Evolutionary conservation across 2,797 vertebrate species (phyloP), one percentile per base, ranked within the genome.

Genomic region (Pipistrellus nathusii): DNA sequence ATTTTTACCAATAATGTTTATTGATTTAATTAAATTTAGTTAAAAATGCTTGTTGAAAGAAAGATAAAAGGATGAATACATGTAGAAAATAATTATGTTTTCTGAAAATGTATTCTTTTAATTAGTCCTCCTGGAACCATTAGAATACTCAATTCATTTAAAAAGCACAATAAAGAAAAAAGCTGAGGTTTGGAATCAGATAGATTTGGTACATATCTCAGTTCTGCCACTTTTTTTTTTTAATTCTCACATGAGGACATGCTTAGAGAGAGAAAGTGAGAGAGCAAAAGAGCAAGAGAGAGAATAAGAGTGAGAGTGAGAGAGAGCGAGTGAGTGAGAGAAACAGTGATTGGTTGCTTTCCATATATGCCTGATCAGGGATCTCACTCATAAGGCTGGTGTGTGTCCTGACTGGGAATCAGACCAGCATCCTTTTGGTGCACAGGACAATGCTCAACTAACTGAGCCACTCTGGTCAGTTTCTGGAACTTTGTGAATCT

Each of bases 81-180:
- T 57, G 14, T 1, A 75, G 10, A 35, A 64, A 89, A 59, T 35
- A 23, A 53, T 48, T 44, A 12, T 2, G 14, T 81, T 86, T 81
- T 46, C 20, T 80, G 51, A 78, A 66, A 82, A 38, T 86, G 64
- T 80, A 18, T 38, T 90, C n/a, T 91, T 93, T 87, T n/a, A 30
- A 2, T 82, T 18, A 87, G 23, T 68, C 3, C 17, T 90, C 11
- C 35, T 85, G 38, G 25, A 64, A 13, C 5, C 13, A n/a, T 85
- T 89, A n/a, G 55, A 59, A 44, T n/a, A 27, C 6, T 32, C n/a
- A 48, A 48, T 77, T 17, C 7, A 69, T 72, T 81, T 88, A 23
- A 62, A 38, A 8, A 25, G 48, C 12, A 38, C 5, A 57, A 53
- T 10, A 62, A 25, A 83, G 13, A 57, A 27, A 69, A 38, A 77